phyloP scores from a whole-genome alignment of 2,797 vertebrate species.

The Dicrostonyx torquatus region DNA sequence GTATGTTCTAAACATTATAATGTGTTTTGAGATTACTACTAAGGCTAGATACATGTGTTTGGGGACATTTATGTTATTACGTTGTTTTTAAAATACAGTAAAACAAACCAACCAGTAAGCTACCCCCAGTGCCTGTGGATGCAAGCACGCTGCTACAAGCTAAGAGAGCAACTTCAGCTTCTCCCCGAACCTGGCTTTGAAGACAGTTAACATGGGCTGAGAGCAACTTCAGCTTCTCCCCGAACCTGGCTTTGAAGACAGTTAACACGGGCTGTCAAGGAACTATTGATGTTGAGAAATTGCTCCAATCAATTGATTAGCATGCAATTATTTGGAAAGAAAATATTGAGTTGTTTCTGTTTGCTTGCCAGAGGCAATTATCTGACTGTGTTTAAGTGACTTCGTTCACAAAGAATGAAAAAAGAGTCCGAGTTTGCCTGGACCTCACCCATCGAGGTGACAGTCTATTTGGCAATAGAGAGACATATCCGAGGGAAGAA shows the following conservation, averaged over 20 bases:
- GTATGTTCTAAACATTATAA: slow-evolving; percentile 62
- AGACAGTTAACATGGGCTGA: neutral
- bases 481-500: neutral
- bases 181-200: neutral
- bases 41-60: slow-evolving; percentile 8
- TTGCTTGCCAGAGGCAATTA: slow-evolving; percentile 44
- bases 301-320: slow-evolving; percentile 35
- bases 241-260: neutral
- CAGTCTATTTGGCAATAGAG: neutral
- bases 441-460: neutral
- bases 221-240: neutral
- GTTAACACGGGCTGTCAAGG: neutral
- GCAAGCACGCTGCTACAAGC: neutral
- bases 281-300: neutral
- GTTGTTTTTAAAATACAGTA: neutral
- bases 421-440: neutral
- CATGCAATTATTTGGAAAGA: slow-evolving; percentile 56
- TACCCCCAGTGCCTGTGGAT: neutral
- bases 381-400: slow-evolving; percentile 38
- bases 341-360: slow-evolving; percentile 54
- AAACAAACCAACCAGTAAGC: neutral
- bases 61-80: slow-evolving; percentile 47
- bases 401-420: neutral
- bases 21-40: slow-evolving; percentile 64
- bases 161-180: neutral